Evolutionary conservation across 2,113 vertebrate genomes (phyloP).

Genomic region (Lagenorhynchus albirostris): DNA sequence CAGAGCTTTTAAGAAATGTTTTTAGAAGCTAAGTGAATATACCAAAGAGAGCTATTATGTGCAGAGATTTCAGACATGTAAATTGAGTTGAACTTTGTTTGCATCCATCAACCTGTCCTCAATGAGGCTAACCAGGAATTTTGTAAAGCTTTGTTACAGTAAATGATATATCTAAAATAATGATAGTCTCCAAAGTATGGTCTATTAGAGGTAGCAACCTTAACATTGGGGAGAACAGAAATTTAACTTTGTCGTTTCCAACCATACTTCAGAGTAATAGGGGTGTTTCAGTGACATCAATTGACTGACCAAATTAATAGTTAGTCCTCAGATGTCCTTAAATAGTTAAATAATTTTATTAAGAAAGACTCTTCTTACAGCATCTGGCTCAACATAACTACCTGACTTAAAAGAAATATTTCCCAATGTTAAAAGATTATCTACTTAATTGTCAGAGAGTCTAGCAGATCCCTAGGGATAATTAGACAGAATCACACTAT

Average conservation of each 20-base stretch:
- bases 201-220: neutral
- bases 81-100: neutral
- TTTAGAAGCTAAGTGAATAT: neutral
- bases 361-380: neutral
- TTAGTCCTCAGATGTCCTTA: neutral
- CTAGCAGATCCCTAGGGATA: conserved; percentile 53
- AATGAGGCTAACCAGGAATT: neutral
- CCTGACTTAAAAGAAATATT: conserved; percentile 54
- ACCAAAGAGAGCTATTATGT: neutral
- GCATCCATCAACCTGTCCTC: neutral
- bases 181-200: neutral
- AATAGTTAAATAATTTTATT: conserved; percentile 22
- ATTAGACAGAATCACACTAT: conserved; percentile 69
- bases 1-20: neutral
- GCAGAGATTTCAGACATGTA: neutral
- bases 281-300: neutral
- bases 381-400: neutral
- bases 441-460: conserved; percentile 59
- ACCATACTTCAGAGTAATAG: neutral
- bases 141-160: neutral
- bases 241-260: neutral
- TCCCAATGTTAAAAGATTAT: conserved; percentile 59
- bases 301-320: neutral
- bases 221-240: neutral
- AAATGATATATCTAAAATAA: conserved; percentile 4